These are phyloP conservation scores for Rhynchomys soricoides DNA, from an alignment of 2,113 vertebrate species.

Conservation along the genomic window DNA sequence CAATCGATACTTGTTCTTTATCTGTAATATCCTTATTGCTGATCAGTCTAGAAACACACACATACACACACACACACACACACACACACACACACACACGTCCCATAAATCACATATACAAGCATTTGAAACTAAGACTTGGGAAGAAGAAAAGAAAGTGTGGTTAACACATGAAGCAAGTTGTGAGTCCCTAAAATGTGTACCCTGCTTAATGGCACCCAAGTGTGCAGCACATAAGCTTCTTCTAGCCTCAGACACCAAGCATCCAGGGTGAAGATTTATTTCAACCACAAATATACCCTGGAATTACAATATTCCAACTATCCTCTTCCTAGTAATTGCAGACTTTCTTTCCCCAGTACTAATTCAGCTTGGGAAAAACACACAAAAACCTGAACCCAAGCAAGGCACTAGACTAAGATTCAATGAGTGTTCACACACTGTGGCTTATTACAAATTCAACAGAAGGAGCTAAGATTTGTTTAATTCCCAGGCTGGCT, in stretches of 20 bases:
- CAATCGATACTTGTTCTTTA: conserved; percentile 12
- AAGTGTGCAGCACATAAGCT: not conserved
- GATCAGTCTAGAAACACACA: not conserved
- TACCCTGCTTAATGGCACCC: not conserved
- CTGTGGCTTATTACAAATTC: conserved; percentile 26
- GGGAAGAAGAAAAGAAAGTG: not conserved
- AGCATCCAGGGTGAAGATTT: not conserved
- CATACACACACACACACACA: not conserved
- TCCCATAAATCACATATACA: not conserved
- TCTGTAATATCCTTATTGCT: not conserved
- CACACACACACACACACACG: not conserved
- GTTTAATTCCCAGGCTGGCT: conserved; percentile 31
- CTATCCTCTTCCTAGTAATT: not conserved
- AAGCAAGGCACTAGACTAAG: not conserved
- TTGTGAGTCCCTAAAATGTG: not conserved
- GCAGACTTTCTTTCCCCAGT: conserved; percentile 11
- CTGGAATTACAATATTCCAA: not conserved
- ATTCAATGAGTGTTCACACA: conserved; percentile 30
- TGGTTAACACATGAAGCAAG: not conserved
- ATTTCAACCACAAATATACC: not conserved
- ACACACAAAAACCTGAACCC: not conserved
- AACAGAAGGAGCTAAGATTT: conserved; percentile 61
- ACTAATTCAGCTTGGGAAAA: conserved; percentile 47
- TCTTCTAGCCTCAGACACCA: not conserved
- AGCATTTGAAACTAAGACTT: conserved; percentile 40